Conservation (phyloP, 2,888 invertebrate genomes). For the Cerceris rybyensis region DNA sequence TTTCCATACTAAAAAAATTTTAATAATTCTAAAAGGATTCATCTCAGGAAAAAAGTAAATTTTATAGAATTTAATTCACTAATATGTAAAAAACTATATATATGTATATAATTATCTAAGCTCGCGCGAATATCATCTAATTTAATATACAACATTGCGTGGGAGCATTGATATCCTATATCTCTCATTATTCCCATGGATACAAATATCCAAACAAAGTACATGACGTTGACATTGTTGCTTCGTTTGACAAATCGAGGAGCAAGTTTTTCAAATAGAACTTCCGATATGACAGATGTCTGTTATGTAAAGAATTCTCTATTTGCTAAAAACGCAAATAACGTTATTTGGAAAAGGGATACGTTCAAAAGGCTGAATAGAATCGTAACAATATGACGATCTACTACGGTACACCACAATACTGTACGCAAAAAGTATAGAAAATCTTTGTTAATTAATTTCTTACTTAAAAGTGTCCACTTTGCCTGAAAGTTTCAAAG, state of each 20-base stretch:
- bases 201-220: slow-evolving; percentile 59
- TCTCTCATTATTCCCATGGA: slow-evolving; percentile 56
- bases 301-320: background rate
- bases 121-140: too few relatives aligned
- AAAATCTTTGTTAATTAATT: too few relatives aligned
- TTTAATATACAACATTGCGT: slow-evolving; percentile 1
- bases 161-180: slow-evolving; percentile 36
- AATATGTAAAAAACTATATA: too few relatives aligned
- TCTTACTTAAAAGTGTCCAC: background rate
- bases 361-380: background rate
- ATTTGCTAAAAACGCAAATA: slow-evolving; percentile 1
- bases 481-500: background rate
- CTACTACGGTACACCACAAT: background rate
- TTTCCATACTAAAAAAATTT: too few relatives aligned
- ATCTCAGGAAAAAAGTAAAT: too few relatives aligned
- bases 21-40: too few relatives aligned
- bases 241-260: background rate
- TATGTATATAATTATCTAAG: too few relatives aligned
- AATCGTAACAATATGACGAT: slow-evolving; percentile 28
- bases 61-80: too few relatives aligned
- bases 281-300: slow-evolving; percentile 30
- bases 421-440: slow-evolving; percentile 2
- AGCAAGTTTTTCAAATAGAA: slow-evolving; percentile 7
- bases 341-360: background rate
- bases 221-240: slow-evolving; percentile 5